Evolutionary conservation across 2,797 vertebrate species (phyloP).

Genomic region (Cossypha niveicapilla): DNA sequence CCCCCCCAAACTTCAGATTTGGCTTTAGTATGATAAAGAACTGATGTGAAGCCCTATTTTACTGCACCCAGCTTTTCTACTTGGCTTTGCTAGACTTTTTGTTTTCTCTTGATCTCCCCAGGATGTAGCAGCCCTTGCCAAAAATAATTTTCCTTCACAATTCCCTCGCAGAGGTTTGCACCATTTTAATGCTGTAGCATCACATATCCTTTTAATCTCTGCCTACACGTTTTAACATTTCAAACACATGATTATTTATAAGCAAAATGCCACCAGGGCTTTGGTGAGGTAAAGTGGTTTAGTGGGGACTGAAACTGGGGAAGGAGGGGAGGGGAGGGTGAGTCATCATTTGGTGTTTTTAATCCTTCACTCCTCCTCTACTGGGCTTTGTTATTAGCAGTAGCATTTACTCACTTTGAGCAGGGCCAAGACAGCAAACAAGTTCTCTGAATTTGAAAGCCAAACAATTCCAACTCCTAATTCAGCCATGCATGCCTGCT

Average conservation of each 20-base stretch:
- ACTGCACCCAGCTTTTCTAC: not conserved
- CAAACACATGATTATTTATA: slow-evolving; percentile 52
- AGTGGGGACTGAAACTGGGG: not conserved
- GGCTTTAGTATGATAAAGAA: not conserved
- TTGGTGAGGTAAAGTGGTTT: slow-evolving; percentile 17
- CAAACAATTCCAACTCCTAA: slow-evolving; percentile 10
- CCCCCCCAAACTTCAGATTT: not conserved
- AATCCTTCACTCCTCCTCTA: slow-evolving; percentile 17
- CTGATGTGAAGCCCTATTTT: not conserved
- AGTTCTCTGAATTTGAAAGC: slow-evolving; percentile 35
- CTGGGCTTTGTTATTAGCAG: slow-evolving; percentile 8
- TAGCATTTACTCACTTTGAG: not conserved
- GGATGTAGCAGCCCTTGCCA: not conserved
- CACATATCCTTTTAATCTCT: slow-evolving; percentile 26
- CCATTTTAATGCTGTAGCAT: slow-evolving; percentile 24
- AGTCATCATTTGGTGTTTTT: slow-evolving; percentile 41
- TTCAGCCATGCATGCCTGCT: not conserved
- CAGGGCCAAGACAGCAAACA: slow-evolving; percentile 22
- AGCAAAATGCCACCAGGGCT: slow-evolving; percentile 19
- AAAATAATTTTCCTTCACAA: slow-evolving; percentile 50
- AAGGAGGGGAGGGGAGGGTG: not conserved
- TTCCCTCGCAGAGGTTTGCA: slow-evolving; percentile 23
- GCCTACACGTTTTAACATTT: slow-evolving; percentile 51
- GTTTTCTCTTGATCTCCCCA: slow-evolving; percentile 18
- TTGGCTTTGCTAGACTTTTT: not conserved